Evolutionary conservation across 1,140 invertebrate genomes (phyloP).

Genomic region (Bombyx mori): DNA sequence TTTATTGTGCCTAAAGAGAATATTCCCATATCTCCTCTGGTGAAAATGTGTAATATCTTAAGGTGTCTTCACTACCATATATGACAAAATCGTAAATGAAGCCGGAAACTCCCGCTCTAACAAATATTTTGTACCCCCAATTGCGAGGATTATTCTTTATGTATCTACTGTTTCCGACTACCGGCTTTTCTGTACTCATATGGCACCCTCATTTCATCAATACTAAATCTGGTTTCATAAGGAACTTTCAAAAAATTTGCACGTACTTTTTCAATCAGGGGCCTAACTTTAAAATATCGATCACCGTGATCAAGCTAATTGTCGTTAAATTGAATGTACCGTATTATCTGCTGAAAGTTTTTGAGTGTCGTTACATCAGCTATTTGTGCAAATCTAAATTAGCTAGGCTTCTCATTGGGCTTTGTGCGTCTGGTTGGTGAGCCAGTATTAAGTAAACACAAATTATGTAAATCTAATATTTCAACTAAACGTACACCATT

Average conservation of each 20-base stretch:
- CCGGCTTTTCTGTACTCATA: slow-evolving; percentile 56
- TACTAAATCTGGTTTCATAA: slow-evolving; percentile 12
- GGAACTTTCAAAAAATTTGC: too few species aligned
- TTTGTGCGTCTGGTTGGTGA: too few species aligned
- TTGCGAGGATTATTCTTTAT: slow-evolving; percentile 19
- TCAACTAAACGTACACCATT: too few species aligned
- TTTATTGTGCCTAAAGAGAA: slow-evolving; percentile 26
- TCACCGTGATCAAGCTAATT: slow-evolving; percentile 7
- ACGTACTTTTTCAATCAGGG: too few species aligned
- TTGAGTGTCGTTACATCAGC: slow-evolving; percentile 34
- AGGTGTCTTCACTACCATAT: slow-evolving; percentile 30
- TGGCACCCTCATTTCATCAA: slow-evolving; percentile 61
- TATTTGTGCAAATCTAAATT: slow-evolving; percentile 18
- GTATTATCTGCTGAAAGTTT: slow-evolving; percentile 27
- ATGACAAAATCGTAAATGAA: slow-evolving; percentile 49
- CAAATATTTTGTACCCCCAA: slow-evolving; percentile 50
- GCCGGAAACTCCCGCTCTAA: slow-evolving; percentile 33
- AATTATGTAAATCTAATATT: too few species aligned
- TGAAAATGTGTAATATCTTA: slow-evolving; percentile 9
- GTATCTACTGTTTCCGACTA: slow-evolving; percentile 22
- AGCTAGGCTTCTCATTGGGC: too few species aligned
- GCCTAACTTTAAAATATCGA: too few species aligned
- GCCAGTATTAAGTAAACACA: too few species aligned
- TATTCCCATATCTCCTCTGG: slow-evolving; percentile 21
- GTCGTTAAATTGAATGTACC: slow-evolving; percentile 34